Base-by-base conservation (phyloP, 1,140 invertebrate species). In the Ips nitidus region DNA sequence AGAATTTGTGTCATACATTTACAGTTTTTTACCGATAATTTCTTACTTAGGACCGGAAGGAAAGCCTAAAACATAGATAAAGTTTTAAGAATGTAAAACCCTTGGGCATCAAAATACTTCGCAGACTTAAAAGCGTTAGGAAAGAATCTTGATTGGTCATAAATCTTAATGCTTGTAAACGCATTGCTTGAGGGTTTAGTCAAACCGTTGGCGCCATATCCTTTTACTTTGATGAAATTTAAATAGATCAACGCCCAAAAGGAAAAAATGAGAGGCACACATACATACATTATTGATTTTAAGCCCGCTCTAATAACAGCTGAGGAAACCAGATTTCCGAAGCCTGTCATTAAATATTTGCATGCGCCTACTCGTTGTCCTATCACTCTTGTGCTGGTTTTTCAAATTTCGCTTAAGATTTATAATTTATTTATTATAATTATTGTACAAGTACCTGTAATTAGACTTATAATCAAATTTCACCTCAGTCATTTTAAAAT, bases 261-360 rank as follows among this genome's bases (percentile, higher is more conserved):
- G 22, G 45, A 50, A 50, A 50, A 8, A 50, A 6, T 6, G 6
- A 50, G 6, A 50, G 45, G 22, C 45, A 50, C 3, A 50, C 3
- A 22, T 50, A 50, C 45, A 50, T 50, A 50, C 22, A 50, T 50
- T 50, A 50, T 50, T 8, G 45, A 50, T 50, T 50, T 50, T 50
- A 50, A 50, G 45, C 45, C 45, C 22, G 22, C 22, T 58, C 65
- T 57, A 66, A 58, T 66, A 59, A 52, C 50, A 45, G 55, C 37
- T 42, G 7, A 58, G 65, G 52, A 50, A 66, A 66, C 65, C 53
- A 57, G 55, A 58, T 66, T 59, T 58, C 42, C 65, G 59, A 60
- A 69, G 66, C 43, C 36, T 69, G 66, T 61, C 59, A 69, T 69
- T 69, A 69, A 60, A 69, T 56, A 69, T 69, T 69, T 58, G 41